Evolutionary conservation across 2,888 invertebrate species (phyloP).

Genomic region (Pterostichus niger): DNA sequence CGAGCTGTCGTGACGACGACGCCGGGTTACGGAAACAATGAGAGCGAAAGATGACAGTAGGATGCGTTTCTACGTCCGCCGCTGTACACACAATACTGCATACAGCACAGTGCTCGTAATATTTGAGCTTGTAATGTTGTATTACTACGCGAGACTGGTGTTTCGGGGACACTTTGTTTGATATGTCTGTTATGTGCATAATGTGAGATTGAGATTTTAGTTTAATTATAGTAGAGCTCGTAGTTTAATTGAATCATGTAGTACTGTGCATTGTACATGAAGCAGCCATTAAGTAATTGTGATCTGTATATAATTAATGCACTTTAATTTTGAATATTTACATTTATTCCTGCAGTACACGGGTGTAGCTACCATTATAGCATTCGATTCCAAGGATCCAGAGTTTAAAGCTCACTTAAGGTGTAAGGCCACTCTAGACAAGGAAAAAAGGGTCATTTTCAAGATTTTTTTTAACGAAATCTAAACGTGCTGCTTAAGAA

Average conservation of each 20-base stretch:
- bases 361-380: too few relatives aligned
- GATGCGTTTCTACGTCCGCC: slow-evolving; percentile 30
- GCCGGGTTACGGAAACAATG: slow-evolving; percentile 41
- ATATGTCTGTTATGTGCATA: slow-evolving; percentile 7
- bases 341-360: not conserved
- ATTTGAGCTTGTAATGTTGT: slow-evolving; percentile 42
- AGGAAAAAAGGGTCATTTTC: too few relatives aligned
- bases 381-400: too few relatives aligned
- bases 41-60: slow-evolving; percentile 31
- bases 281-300: not conserved
- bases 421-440: too few relatives aligned
- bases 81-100: slow-evolving; percentile 3
- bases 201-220: slow-evolving; percentile 29
- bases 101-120: slow-evolving; percentile 14
- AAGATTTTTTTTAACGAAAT: too few relatives aligned
- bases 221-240: slow-evolving; percentile 9
- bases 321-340: too few relatives aligned
- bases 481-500: too few relatives aligned
- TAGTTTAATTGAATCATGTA: slow-evolving; percentile 10
- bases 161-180: slow-evolving; percentile 1
- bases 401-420: too few relatives aligned
- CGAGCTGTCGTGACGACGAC: not conserved
- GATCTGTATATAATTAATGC: too few relatives aligned
- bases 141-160: not conserved
- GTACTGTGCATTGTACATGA: not conserved